phyloP scores from a whole-genome alignment of 2,113 vertebrate genomes.

The Harpagus bidentatus region DNA sequence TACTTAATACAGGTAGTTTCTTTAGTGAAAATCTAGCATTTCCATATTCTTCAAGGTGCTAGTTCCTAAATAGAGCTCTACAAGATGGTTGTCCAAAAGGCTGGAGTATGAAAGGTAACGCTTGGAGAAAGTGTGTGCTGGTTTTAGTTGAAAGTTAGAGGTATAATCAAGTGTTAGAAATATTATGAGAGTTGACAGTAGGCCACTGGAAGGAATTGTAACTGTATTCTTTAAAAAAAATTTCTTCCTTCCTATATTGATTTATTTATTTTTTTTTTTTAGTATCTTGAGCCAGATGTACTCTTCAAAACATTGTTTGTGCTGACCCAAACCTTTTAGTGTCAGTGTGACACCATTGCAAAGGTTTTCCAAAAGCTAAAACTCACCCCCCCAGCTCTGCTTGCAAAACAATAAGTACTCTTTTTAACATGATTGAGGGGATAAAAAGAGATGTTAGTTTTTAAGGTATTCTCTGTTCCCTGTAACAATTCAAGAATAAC shows the following conservation, averaged over 20 bases:
- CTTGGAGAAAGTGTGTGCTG: not conserved
- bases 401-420: not conserved
- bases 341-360: not conserved
- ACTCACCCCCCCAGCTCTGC: not conserved
- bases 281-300: not conserved
- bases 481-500: not conserved
- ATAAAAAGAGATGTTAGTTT: not conserved
- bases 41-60: not conserved
- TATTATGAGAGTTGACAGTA: not conserved
- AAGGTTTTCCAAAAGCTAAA: not conserved
- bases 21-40: not conserved
- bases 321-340: not conserved
- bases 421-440: not conserved
- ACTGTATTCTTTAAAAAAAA: not conserved
- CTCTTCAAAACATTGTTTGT: not conserved
- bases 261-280: not conserved
- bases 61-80: not conserved
- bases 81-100: not conserved
- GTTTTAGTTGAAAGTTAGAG: not conserved
- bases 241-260: not conserved
- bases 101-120: not conserved
- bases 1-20: not conserved
- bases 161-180: not conserved
- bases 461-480: not conserved
- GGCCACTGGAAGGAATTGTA: not conserved